Evolutionary conservation across 2,888 invertebrate species (phyloP).

Genomic region (Arenicola marina): DNA sequence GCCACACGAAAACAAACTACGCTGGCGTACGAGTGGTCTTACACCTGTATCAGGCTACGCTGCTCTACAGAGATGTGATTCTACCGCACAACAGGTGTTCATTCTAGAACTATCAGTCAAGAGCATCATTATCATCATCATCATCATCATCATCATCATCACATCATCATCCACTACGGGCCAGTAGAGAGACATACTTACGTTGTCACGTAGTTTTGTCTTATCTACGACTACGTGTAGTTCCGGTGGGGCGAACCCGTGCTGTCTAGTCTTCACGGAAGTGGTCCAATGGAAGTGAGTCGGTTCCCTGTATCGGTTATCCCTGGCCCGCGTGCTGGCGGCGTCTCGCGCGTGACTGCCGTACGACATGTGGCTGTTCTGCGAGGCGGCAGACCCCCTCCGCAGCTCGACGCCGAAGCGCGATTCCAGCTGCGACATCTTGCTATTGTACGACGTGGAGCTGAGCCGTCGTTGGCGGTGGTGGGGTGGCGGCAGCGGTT

Average conservation of each 20-base stretch:
- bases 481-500: too few species aligned
- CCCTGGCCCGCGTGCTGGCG: constrained; percentile 1
- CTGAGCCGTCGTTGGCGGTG: constrained; percentile 15
- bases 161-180: too few species aligned
- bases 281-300: constrained; percentile 37
- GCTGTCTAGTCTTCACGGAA: constrained; percentile 10
- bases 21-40: too few species aligned
- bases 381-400: constrained; percentile 10
- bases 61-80: too few species aligned
- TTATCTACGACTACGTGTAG: constrained; percentile 60
- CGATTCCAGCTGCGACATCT: constrained; percentile 9
- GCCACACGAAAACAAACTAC: too few species aligned
- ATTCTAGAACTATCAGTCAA: too few species aligned
- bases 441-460: constrained; percentile 13
- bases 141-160: too few species aligned
- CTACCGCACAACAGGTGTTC: too few species aligned
- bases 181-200: too few species aligned
- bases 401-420: constrained; percentile 5
- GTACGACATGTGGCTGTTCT: constrained; percentile 8
- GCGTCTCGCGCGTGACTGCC: not conserved
- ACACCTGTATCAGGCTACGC: too few species aligned
- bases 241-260: constrained; percentile 45
- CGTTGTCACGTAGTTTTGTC: constrained; percentile 50
- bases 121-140: too few species aligned
- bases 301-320: constrained; percentile 22